Percentiles rank a stretch among this genome's conserved stretches.
Conservation (phyloP, 2,888 invertebrate species). For the Acanthosepion pharaonis region DNA sequence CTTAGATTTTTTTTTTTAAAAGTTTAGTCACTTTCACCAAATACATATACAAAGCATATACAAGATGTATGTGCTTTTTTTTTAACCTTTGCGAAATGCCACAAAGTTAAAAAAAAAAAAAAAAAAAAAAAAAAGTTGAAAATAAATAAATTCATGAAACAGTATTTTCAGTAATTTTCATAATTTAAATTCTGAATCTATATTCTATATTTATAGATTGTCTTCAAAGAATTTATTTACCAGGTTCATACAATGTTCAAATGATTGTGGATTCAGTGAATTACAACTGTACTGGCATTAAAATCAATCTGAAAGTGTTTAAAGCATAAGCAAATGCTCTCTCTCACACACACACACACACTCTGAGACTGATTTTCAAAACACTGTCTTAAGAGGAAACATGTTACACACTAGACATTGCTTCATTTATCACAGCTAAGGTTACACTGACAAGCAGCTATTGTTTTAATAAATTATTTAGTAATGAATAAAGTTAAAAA, state of each 20-base stretch:
- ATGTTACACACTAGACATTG: neutral
- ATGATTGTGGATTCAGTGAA: neutral
- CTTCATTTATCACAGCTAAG: neutral
- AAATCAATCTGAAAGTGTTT: neutral
- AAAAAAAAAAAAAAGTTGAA: neutral
- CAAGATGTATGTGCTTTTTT: neutral
- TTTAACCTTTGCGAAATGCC: neutral
- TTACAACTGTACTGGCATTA: neutral
- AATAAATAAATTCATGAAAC: neutral
- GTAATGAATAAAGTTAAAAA: neutral
- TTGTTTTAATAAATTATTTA: neutral
- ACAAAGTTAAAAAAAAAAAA: neutral
- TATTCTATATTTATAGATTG: neutral
- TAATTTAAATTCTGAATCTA: neutral
- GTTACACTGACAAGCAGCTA: neutral
- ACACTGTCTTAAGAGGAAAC: too few relatives aligned
- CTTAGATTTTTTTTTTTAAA: too few relatives aligned
- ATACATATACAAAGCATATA: neutral
- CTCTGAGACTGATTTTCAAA: too few relatives aligned
- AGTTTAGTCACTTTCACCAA: neutral
- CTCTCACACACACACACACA: neutral
- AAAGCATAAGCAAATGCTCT: neutral
- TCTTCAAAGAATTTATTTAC: neutral
- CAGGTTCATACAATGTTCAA: neutral
- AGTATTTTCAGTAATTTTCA: neutral